Base-by-base conservation (phyloP, 1,140 invertebrate genomes). In the Caenorhabditis briggsae region DNA sequence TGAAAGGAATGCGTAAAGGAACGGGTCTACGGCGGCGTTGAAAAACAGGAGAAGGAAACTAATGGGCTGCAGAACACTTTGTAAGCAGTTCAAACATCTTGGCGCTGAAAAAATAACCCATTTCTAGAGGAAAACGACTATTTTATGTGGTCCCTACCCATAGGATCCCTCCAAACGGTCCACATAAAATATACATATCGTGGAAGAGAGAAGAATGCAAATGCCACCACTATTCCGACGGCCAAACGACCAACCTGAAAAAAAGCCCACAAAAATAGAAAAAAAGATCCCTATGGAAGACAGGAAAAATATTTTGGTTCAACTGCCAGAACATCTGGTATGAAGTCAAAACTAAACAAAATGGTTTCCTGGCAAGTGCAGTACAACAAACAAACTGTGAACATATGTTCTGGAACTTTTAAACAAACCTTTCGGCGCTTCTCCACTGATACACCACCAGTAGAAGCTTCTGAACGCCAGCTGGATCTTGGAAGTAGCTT, bases 131-230 rank as follows among this genome's bases (percentile, higher is more conserved):
- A n/a, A 16, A 82, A 18, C 55, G 55, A 82, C n/a, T 46, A 5
- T 33, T 33, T 18, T 41, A 43, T 33, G 82, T 59, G 48, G 64
- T 82, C 14, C 74, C 58, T 88, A 90, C 90, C 85, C 82, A 90
- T 91, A 12, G 85, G 86, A 55, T 88, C 90, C 53, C 90, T 70
- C 86, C 88, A 91, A 48, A 90, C 90, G 8, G 89, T 88, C 90
- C 90, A 91, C 64, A 89, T 91, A 33, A 91, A 84, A 86, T 91
- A 91, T 18, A 90, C 83, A 82, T 91, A 91, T 85, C 90, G 65
- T 20, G 90, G 90, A 20, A 90, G 82, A 16, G 90, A 90, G 55
- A 91, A 88, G 6, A 91, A 59, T n/a, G 90, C 90, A 85, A 91
- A 91, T 5, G 87, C 90, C 18, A 89, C 56, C 7, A 91, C 90